A percentile compares a stretch with the other conserved stretches of the same genome.
phyloP scores from a whole-genome alignment of 2,888 invertebrate genomes.

The Hololepta plana region DNA sequence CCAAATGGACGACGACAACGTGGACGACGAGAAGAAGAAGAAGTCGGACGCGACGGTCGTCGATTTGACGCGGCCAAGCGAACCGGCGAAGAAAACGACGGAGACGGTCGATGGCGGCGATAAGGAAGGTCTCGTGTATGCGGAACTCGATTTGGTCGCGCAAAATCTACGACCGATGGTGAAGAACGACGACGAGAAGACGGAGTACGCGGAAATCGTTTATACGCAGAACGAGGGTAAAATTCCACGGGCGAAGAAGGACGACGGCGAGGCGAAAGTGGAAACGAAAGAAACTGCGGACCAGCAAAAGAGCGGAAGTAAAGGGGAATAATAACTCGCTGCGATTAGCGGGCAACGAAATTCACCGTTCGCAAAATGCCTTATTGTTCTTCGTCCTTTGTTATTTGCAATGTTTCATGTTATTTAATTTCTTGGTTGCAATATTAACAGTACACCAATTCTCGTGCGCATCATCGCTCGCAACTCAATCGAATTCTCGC shows the following conservation, averaged over 20 bases:
- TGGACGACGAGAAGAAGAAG: slow-evolving; percentile 1
- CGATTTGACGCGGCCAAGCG: slow-evolving; percentile 8
- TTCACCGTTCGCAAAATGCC: slow-evolving; percentile 5
- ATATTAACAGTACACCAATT: too few species aligned
- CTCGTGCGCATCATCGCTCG: too few species aligned
- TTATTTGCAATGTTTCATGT: too few species aligned
- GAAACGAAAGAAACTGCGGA: slow-evolving; percentile 1
- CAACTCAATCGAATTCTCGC: too few species aligned
- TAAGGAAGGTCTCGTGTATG: slow-evolving; percentile 43
- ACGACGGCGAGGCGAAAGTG: slow-evolving; percentile 4
- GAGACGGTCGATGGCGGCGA: slow-evolving; percentile 9
- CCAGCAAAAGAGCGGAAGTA: slow-evolving; percentile 3
- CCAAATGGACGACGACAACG: slow-evolving; percentile 8
- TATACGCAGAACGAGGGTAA: slow-evolving; percentile 41
- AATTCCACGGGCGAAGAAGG: slow-evolving; percentile 11
- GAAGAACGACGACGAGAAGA: slow-evolving; percentile 36
- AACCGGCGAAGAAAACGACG: slow-evolving; percentile 9
- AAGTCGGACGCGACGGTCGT: slow-evolving; percentile 3
- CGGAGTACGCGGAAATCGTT: slow-evolving; percentile 68
- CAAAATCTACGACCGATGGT: slow-evolving; percentile 25
- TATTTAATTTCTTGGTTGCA: too few species aligned
- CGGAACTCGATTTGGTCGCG: slow-evolving; percentile 44
- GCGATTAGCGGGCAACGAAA: too few species aligned
- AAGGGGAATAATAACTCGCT: too few species aligned
- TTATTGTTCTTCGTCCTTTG: too few species aligned